Base-by-base conservation (phyloP, 2,113 vertebrate genomes). In the Neolamprologus variostigma region DNA sequence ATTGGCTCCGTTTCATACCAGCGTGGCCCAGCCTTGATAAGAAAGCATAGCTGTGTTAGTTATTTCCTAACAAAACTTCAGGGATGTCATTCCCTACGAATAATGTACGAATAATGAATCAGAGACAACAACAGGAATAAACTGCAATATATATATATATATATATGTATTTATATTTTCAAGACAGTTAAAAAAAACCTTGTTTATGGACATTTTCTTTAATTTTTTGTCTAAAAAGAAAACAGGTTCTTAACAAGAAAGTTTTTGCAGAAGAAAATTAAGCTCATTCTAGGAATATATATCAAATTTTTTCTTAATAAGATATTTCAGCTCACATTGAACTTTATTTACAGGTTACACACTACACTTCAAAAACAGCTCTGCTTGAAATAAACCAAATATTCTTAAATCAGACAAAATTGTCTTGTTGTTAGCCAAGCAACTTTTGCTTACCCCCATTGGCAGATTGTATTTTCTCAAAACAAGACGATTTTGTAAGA, bases 201-300 rank as follows among this genome's bases (percentile, higher is more conserved):
- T 21, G 51, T 54, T 54, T 54, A 54, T 54, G 51, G 51, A 54
- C 51, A 54, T 54, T 54, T n/a, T 21, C n/a, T 54, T 21, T 3
- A 21, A 21, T 21, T 55, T 26, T 55, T 55, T 55, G 54, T 55
- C 54, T 26, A 55, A 55, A 55, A 55, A 55, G 21, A 13, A 55
- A 55, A 55, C 0, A 55, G 54, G 54, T 0, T 26, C 54, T 55
- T 55, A 55, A 55, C 0, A 55, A 55, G 21, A 23, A 26, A 26
- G 1, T 55, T 55, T 55, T 21, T 54, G 51, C 51, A 6, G 0
- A 54, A 21, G 51, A 54, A 54, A 54, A 54, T 54, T 54, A 54
- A 54, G n/a, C 51, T 54, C 0, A 54, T 54, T 54, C 51, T 54
- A 54, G 1, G 9, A 54, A 54, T 54, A 54, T 54, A 54, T 54